These are phyloP conservation scores for Plecturocebus donacophilus DNA, from an alignment of 2,113 vertebrate species.

Conservation along the genomic window DNA sequence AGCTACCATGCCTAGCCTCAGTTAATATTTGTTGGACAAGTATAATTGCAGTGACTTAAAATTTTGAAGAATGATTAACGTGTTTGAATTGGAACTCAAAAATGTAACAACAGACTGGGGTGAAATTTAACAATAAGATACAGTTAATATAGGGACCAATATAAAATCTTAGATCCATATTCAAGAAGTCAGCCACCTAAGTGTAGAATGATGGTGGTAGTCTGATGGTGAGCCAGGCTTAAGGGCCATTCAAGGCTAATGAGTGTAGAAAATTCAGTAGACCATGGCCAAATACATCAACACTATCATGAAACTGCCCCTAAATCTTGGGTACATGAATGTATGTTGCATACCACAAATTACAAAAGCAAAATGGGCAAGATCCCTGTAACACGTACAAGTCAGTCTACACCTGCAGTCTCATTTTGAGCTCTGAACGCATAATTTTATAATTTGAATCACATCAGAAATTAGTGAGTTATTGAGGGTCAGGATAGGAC, in stretches of 20 bases:
- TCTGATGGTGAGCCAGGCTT: not conserved
- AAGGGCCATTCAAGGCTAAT: not conserved
- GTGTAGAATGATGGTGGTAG: not conserved
- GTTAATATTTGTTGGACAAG: constrained; percentile 15
- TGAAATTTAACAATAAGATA: not conserved
- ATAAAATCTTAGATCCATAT: not conserved
- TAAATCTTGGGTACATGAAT: not conserved
- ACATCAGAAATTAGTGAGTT: not conserved
- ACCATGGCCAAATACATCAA: not conserved
- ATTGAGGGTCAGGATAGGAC: not conserved
- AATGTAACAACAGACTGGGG: not conserved
- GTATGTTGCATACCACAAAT: not conserved
- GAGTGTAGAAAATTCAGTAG: not conserved
- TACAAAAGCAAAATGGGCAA: not conserved
- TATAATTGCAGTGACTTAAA: not conserved
- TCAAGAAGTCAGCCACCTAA: not conserved
- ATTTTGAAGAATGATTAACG: constrained; percentile 6
- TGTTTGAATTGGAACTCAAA: constrained; percentile 3
- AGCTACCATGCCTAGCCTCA: too few species aligned
- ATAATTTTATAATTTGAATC: not conserved
- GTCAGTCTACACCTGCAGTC: not conserved
- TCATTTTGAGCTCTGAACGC: constrained; percentile 26
- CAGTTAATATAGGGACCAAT: not conserved
- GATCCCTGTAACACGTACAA: not conserved
- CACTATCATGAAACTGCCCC: not conserved